Base-by-base conservation (phyloP, 2,888 invertebrate genomes). In the Trypoxylon attenuatum region DNA sequence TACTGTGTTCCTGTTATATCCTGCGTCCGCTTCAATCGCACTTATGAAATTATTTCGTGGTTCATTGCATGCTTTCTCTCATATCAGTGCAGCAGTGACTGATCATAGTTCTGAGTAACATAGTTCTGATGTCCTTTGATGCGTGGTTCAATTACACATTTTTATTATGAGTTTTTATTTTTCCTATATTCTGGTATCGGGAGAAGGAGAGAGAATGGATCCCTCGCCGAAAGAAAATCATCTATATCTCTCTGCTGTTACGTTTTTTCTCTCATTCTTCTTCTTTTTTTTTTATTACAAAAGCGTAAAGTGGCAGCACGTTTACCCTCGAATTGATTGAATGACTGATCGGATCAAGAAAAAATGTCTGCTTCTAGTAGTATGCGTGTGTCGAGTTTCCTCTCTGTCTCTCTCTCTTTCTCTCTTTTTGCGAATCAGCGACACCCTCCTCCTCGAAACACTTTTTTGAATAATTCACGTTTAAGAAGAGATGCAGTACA, bases 241-340 rank as follows among this genome's bases (percentile, higher is more conserved):
- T 77, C 62, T 72, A 66, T 23, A 76, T 70, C n/a, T n/a, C n/a
- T n/a, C n/a, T n/a, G n/a, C n/a, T n/a, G n/a, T n/a, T n/a, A n/a
- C n/a, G n/a, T n/a, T n/a, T n/a, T n/a, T n/a, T n/a, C n/a, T n/a
- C n/a, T n/a, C n/a, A n/a, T n/a, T n/a, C n/a, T n/a, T n/a, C n/a
- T n/a, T n/a, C n/a, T n/a, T n/a, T n/a, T n/a, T n/a, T n/a, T n/a
- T n/a, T n/a, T n/a, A n/a, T 77, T 70, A 69, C 71, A 62, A 73
- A 78, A 79, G 77, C 66, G 77, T 75, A 64, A 69, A 76, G 80
- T 79, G 78, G 77, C 80, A 59, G 80, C 62, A n/a, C n/a, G n/a
- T 73, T 59, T 66, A 73, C 70, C 75, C 73, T 50, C 51, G 51
- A 70, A 61, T 67, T 66, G 50, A 27, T 63, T 41, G 33, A 21